A percentile compares a stretch with the other conserved stretches of the same genome.
Evolutionary conservation across 2,888 invertebrate genomes (phyloP).

Genomic region (Lasioglossum marginatum): DNA sequence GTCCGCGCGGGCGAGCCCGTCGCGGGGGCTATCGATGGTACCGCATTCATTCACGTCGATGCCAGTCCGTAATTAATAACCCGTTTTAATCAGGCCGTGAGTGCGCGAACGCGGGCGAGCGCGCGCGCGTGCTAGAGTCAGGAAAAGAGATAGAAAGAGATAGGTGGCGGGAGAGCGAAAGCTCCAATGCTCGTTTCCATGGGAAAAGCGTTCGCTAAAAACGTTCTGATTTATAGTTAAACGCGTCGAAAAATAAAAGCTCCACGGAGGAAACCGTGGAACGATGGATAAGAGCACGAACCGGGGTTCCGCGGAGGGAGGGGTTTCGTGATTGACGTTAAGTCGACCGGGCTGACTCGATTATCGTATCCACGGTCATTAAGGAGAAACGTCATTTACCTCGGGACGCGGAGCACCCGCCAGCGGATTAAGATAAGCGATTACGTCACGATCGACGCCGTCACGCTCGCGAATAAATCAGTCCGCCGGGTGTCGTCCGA

Average conservation of each 20-base stretch:
- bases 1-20: background rate
- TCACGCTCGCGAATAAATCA: slow-evolving; percentile 66
- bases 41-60: slow-evolving; percentile 72
- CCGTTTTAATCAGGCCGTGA: slow-evolving; percentile 79
- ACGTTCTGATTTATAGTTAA: slow-evolving; percentile 79
- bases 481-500: slow-evolving; percentile 25
- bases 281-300: background rate
- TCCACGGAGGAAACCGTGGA: slow-evolving; percentile 46
- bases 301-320: background rate
- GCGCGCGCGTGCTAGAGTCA: slow-evolving; percentile 50
- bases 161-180: background rate
- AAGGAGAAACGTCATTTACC: slow-evolving; percentile 70
- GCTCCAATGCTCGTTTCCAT: slow-evolving; percentile 47
- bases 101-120: slow-evolving; percentile 63
- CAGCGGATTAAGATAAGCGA: slow-evolving; percentile 73
- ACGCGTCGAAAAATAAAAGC: slow-evolving; percentile 65
- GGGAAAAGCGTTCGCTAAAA: slow-evolving; percentile 73
- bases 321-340: slow-evolving; percentile 75
- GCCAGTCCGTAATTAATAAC: slow-evolving; percentile 80
- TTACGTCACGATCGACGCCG: slow-evolving; percentile 56
- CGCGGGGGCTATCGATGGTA: slow-evolving; percentile 58
- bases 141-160: background rate
- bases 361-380: slow-evolving; percentile 76
- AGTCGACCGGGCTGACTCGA: slow-evolving; percentile 77
- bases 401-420: slow-evolving; percentile 41